Evolutionary conservation across 2,888 invertebrate genomes (phyloP), one percentile per base, ranked within the genome.

Genomic region (Drosophila cracens): DNA sequence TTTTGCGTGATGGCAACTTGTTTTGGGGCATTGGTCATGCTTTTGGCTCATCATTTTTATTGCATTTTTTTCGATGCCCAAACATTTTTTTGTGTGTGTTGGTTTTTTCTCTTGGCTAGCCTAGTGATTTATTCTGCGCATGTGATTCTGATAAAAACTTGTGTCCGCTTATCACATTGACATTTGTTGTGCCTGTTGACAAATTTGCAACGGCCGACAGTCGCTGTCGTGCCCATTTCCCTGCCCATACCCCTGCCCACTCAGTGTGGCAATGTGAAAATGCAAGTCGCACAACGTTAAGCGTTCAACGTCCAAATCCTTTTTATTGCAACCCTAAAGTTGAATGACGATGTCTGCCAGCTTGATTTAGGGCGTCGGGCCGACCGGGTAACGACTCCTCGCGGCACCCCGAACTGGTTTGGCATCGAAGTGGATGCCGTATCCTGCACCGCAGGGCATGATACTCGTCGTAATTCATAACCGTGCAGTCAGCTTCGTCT

Each of bases 111-210:
- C 21, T 11, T 57, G 40, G 57, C 40, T 31, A 27, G 31, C 69
- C 69, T 29, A 57, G 78, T 85, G 89, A 87, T 87, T 87, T 89
- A 87, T 87, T 69, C 70, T 48, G 51, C 25, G 70, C 53, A 78
- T 82, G 64, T 63, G 63, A 56, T 52, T 29, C 64, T 73, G 89
- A 89, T 87, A 87, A 87, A 79, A 89, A 83, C 74, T 79, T 77
- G 82, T 74, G 52, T 56, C 59, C 86, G 85, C 86, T 89, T 87
- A 87, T 87, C 89, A 67, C 70, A 72, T 68, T 84, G 83, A 82
- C 88, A 85, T 79, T 86, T 87, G 80, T 73, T 59, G 73, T 70
- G 77, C 76, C 66, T 73, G 70, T 81, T 87, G 87, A 89, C 88
- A 87, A 88, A 88, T 87, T 89, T 77, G 79, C 73, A 67, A 87